Base-by-base conservation (phyloP, 92 coral and sea anemone species). In the Bergia puertoricense region DNA sequence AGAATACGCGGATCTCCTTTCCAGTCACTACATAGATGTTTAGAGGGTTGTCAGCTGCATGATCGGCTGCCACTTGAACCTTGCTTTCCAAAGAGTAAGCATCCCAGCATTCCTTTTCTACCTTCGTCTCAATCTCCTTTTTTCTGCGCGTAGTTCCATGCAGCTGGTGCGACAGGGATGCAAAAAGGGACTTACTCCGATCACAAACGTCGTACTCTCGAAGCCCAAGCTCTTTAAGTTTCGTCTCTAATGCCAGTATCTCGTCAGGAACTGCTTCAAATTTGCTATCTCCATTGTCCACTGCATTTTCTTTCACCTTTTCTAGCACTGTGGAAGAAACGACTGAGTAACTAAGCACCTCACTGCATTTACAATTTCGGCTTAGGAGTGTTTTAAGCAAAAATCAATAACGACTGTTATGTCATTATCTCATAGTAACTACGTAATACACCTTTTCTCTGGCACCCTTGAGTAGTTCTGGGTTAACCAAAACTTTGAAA, bases 1-100 rank as follows among this genome's bases (percentile, higher is more conserved):
- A 44, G 23, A 73, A 73, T 13, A 39, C 43, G 77, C 43, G 77
- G 14, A 18, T 39, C 77, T 38, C 77, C 15, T 73, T 73, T 73
- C 77, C 77, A 1, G 40, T 73, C 77, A 73, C 42, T 39, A 73
- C 77, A 38, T 73, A 73, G 16, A 73, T 73, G 43, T 73, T 73
- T 13, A 73, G 77, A 5, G 42, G 14, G 5, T 73, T 0, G 14
- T 16, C 44, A 11, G 77, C 45, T 37, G 77, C 77, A 30, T 36
- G 6, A 39, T 73, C 1, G 36, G 77, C 77, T 39, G 77, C 77
- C 23, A 2, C 43, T 38, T 30, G 9, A 39, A 73, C 30, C 7
- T 10, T 8, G 40, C 5, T 44, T 73, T 73, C 43, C 8, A 73
- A 73, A 8, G 41, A 15, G 6, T 23, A 3, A 11, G 77, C 2